Evolutionary conservation across 2,888 invertebrate species (phyloP).

Genomic region (Cynaeus angustus): DNA sequence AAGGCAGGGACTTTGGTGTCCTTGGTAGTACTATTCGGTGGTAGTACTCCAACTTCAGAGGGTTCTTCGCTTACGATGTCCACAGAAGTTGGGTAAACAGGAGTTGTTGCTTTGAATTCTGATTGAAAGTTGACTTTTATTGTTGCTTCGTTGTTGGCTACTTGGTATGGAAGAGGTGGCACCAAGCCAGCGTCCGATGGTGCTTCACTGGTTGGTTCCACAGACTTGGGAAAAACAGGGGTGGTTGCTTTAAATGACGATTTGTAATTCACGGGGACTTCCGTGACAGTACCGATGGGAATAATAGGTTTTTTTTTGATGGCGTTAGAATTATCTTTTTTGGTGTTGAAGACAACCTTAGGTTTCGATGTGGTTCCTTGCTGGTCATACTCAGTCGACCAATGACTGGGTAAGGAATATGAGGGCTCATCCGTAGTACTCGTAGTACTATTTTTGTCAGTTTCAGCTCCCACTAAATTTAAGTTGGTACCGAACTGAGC

Average conservation of each 20-base stretch:
- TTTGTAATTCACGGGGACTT: conserved; percentile 54
- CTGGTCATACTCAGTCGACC: conserved; percentile 72
- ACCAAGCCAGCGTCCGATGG: conserved; percentile 42
- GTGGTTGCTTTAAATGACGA: conserved; percentile 59
- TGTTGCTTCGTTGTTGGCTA: not conserved
- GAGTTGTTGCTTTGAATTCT: conserved; percentile 61
- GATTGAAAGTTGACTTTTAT: conserved; percentile 57
- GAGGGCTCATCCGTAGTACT: conserved; percentile 71
- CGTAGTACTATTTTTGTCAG: conserved; percentile 71
- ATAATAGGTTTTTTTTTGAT: conserved; percentile 26
- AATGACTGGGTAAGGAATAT: conserved; percentile 74
- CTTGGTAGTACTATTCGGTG: conserved; percentile 15
- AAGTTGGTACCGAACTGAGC: conserved; percentile 54
- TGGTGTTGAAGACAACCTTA: not conserved
- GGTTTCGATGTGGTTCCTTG: conserved; percentile 48
- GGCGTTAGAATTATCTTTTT: conserved; percentile 21
- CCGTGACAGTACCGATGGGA: conserved; percentile 1
- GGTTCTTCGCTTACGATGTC: conserved; percentile 57
- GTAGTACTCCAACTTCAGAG: conserved; percentile 33
- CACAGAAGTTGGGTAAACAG: conserved; percentile 62
- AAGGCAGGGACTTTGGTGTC: conserved; percentile 34
- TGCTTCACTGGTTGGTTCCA: conserved; percentile 35
- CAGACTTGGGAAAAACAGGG: conserved; percentile 57
- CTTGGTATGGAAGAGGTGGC: conserved; percentile 39
- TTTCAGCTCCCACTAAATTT: conserved; percentile 72